These are phyloP conservation scores for Daphoenositta chrysoptera DNA, from an alignment of 2,113 vertebrate genomes.

Conservation along the genomic window DNA sequence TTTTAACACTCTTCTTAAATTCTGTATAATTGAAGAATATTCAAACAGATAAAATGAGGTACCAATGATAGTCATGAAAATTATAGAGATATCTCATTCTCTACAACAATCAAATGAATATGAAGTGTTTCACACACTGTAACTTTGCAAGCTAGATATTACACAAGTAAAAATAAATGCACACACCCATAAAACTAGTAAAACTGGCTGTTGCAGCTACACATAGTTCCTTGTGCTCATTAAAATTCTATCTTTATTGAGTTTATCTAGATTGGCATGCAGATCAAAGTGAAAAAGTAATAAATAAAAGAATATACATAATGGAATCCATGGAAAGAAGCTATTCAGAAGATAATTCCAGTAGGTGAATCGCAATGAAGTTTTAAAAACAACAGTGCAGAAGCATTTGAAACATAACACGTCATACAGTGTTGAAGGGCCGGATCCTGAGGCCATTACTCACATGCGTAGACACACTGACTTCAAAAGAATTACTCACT, in stretches of 20 bases:
- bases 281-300: constrained; percentile 76
- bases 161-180: constrained; percentile 79
- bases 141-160: constrained; percentile 70
- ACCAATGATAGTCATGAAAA: background rate
- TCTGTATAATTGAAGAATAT: background rate
- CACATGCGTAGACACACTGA: constrained; percentile 25
- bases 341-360: constrained; percentile 64
- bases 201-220: constrained; percentile 77
- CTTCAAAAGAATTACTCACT: constrained; percentile 49
- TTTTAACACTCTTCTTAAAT: background rate
- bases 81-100: background rate
- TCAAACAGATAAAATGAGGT: background rate
- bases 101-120: constrained; percentile 61
- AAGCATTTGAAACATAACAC: constrained; percentile 34
- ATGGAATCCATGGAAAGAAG: constrained; percentile 68
- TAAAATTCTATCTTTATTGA: constrained; percentile 73
- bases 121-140: constrained; percentile 53
- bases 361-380: constrained; percentile 47
- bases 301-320: constrained; percentile 72
- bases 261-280: constrained; percentile 76
- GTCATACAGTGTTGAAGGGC: constrained; percentile 34
- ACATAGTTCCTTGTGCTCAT: constrained; percentile 71
- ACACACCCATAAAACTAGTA: constrained; percentile 76
- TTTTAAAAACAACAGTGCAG: constrained; percentile 40
- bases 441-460: constrained; percentile 49